Evolutionary conservation across 2,888 invertebrate species (phyloP), one percentile per base, ranked within the genome.

Genomic region (Cynaeus angustus): DNA sequence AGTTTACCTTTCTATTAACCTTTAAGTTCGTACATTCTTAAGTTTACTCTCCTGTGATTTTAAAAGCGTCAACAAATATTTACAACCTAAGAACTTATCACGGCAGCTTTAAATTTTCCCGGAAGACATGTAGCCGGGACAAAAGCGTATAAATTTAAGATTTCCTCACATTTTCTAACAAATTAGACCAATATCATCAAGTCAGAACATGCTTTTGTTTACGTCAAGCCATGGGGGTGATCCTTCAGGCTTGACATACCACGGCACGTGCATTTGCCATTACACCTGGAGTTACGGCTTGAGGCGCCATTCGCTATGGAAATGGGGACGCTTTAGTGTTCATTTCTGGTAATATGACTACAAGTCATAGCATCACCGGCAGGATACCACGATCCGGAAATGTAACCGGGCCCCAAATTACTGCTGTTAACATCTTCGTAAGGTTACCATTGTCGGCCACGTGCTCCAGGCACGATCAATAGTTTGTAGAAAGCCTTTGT

Each of bases 311-410:
- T 53, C 28, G 16, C 37, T 16, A 33, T 53, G 37, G 53, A 53
- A 50, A 53, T 37, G 13, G 53, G 53, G 21, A 12, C 26, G 53
- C n/a, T 53, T 53, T 53, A 53, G 37, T 33, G 53, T 53, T 53
- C 53, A 53, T 53, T 53, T 53, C 53, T 53, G 37, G 53, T 53
- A 26, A 26, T 50, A 50, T 12, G 48, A 26, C 48, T 50, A 50
- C 48, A 50, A 7, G 26, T 50, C 48, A 50, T 50, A 50, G 21
- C 48, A 10, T 50, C 48, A 28, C 16, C 28, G 16, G 10, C 48
- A 10, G 48, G 10, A 10, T 53, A 33, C 33, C 53, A 33, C 53
- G 33, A 13, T 33, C 53, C 53, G 53, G 53, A 53, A 53, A 53
- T 53, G 37, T 33, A 26, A n/a, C 53, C 12, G 12, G 26, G 12